Evolutionary conservation across 1,140 invertebrate species (phyloP).

Genomic region (Berghia stephanieae): DNA sequence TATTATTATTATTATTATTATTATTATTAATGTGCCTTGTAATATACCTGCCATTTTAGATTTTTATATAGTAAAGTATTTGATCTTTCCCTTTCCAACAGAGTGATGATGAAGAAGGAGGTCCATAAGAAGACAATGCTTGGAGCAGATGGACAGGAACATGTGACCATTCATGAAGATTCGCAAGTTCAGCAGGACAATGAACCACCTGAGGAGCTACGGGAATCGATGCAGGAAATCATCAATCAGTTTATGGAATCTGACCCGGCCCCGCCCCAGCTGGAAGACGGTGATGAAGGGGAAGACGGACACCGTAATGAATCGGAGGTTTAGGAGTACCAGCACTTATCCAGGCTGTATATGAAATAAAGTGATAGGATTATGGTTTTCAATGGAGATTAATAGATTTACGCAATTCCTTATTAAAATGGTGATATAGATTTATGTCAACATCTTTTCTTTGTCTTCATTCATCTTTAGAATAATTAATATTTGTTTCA

Average conservation of each 20-base stretch:
- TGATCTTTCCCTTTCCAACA: constrained; percentile 31
- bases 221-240: constrained; percentile 61
- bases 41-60: too few relatives aligned
- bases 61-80: too few relatives aligned
- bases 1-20: too few relatives aligned
- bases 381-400: not conserved
- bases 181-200: constrained; percentile 59
- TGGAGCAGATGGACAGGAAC: constrained; percentile 55
- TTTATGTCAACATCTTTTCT: not conserved
- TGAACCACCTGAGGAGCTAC: constrained; percentile 61
- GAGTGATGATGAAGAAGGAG: constrained; percentile 63
- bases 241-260: constrained; percentile 63
- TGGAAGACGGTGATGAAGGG: not conserved
- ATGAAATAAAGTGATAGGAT: not conserved
- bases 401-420: not conserved
- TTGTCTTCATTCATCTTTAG: too few relatives aligned
- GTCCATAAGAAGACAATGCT: constrained; percentile 61
- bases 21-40: too few relatives aligned
- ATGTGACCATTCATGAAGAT: constrained; percentile 59
- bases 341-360: not conserved
- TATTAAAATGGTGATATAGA: not conserved
- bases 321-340: constrained; percentile 23
- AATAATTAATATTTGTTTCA: too few relatives aligned
- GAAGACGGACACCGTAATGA: constrained; percentile 1
- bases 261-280: constrained; percentile 20